Conservation (phyloP, 64 coral and sea anemone genomes). For the Montipora cactus region DNA sequence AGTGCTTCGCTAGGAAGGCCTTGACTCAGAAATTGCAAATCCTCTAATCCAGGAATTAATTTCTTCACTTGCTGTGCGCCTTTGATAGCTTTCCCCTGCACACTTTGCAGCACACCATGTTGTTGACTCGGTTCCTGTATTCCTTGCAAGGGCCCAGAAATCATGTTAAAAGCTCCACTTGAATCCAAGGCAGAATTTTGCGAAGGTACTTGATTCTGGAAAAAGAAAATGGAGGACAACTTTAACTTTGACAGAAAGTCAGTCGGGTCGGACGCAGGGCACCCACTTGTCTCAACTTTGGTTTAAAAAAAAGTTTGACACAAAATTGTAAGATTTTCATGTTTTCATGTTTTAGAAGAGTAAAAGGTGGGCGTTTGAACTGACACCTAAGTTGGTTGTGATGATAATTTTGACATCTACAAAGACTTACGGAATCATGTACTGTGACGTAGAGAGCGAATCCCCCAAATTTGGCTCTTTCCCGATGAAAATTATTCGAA, state of each 20-base stretch:
- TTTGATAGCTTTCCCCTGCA: constrained; percentile 30
- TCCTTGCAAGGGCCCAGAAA: constrained; percentile 11
- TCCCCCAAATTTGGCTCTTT: too few species aligned
- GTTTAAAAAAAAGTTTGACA: too few species aligned
- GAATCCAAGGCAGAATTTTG: background rate
- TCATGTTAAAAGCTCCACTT: background rate
- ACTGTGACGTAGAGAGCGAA: too few species aligned
- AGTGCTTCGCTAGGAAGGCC: constrained; percentile 54
- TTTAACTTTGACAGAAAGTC: background rate
- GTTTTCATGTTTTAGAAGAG: too few species aligned
- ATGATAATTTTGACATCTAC: too few species aligned
- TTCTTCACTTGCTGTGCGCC: constrained; percentile 60
- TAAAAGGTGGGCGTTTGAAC: too few species aligned
- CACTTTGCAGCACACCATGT: constrained; percentile 17
- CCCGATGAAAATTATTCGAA: too few species aligned
- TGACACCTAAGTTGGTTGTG: too few species aligned
- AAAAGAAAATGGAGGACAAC: background rate
- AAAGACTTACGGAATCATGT: too few species aligned
- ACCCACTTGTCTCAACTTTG: too few species aligned
- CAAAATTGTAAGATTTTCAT: too few species aligned
- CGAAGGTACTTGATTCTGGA: constrained; percentile 4
- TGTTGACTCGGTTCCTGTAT: background rate
- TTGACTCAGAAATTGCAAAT: constrained; percentile 43
- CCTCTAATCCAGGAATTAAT: constrained; percentile 42
- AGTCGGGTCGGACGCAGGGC: too few species aligned